Evolutionary conservation across 2,113 vertebrate species (phyloP).

Genomic region (Engraulis encrasicolus): DNA sequence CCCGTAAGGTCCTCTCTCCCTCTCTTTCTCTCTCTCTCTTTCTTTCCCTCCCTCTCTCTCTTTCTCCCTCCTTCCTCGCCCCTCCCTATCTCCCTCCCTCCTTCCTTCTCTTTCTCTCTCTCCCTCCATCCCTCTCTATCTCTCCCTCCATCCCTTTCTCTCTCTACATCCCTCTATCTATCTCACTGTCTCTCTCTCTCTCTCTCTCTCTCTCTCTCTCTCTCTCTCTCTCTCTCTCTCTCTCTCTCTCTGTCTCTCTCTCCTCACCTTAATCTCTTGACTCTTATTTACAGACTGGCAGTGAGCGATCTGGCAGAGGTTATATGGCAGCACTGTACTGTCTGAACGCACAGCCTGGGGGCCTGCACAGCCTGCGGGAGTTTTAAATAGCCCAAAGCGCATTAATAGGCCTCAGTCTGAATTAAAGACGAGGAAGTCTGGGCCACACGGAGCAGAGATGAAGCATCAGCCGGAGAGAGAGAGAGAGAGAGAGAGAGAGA

Average conservation of each 20-base stretch:
- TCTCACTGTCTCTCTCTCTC: not conserved
- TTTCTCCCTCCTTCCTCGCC: too few species aligned
- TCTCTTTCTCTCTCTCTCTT: not conserved
- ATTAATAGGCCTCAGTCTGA: constrained; percentile 13
- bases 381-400: not conserved
- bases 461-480: too few species aligned
- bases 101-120: too few species aligned
- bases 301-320: not conserved
- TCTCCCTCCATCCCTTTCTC: too few species aligned
- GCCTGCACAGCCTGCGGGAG: not conserved
- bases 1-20: not conserved
- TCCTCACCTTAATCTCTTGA: not conserved
- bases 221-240: not conserved
- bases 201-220: not conserved
- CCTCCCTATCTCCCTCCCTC: too few species aligned
- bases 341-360: not conserved
- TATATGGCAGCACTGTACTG: not conserved
- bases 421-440: not conserved
- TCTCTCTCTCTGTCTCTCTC: not conserved
- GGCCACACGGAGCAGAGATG: too few species aligned
- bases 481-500: too few species aligned
- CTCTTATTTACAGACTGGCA: not conserved
- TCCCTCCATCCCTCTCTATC: too few species aligned
- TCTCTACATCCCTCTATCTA: too few species aligned
- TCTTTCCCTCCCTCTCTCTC: not conserved